Conservation (phyloP, 1,140 invertebrate species). For the Lamellibrachia luymesi region DNA sequence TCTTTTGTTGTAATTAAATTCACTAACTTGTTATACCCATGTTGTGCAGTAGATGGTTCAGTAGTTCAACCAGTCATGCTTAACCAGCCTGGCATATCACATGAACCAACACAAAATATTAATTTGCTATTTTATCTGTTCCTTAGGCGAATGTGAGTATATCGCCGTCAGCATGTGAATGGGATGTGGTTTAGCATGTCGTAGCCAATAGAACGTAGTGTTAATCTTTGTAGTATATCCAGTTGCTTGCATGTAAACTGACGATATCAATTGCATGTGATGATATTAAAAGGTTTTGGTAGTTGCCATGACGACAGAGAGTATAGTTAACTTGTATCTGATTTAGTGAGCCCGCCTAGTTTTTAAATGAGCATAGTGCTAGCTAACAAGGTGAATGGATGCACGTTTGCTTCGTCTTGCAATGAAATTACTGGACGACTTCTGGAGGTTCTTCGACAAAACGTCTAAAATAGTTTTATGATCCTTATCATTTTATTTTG, state of each 20-base stretch:
- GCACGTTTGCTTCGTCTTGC: not conserved
- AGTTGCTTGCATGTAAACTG: not conserved
- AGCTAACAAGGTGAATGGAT: not conserved
- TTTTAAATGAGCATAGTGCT: not conserved
- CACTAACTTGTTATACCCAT: not conserved
- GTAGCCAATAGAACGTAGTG: not conserved
- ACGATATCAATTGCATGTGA: not conserved
- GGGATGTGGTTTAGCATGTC: not conserved
- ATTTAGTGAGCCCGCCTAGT: not conserved
- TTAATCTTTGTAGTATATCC: not conserved
- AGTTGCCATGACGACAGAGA: not conserved
- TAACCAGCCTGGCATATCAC: not conserved
- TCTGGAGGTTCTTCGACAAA: no score
- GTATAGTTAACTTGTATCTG: not conserved
- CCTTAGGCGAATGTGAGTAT: slow-evolving; percentile 15
- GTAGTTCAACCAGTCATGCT: not conserved
- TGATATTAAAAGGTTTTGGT: not conserved
- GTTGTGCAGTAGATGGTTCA: not conserved
- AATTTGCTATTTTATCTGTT: slow-evolving; percentile 6
- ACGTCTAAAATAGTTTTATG: no score
- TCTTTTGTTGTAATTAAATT: not conserved
- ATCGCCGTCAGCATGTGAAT: not conserved
- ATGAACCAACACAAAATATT: not conserved
- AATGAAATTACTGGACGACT: not conserved
- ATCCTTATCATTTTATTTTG: not conserved